Evolutionary conservation across 1,140 invertebrate genomes (phyloP).

Genomic region (Whitmania pigra): DNA sequence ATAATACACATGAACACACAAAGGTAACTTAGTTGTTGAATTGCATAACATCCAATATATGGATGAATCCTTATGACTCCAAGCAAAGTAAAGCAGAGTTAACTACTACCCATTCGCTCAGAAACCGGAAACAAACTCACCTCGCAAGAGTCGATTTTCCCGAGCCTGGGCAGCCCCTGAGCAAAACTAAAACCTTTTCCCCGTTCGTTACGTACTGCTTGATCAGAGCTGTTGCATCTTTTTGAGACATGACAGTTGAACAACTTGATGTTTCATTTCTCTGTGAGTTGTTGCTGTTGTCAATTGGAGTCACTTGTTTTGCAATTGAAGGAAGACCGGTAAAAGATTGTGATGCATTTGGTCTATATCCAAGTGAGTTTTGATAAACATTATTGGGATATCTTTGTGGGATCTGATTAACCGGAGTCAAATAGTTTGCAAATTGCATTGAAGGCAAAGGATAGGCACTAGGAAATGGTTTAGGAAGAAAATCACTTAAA

Average conservation of each 20-base stretch:
- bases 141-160: constrained; percentile 63
- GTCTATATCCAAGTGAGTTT: no score
- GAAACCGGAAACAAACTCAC: constrained; percentile 20
- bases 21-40: background rate
- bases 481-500: no score
- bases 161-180: constrained; percentile 65
- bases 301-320: no score
- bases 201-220: constrained; percentile 20
- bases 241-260: background rate
- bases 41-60: background rate
- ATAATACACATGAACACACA: no score
- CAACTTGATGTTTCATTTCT: background rate
- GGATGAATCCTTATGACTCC: background rate
- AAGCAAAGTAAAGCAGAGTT: background rate
- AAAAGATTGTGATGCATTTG: no score
- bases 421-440: no score
- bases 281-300: no score
- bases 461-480: no score
- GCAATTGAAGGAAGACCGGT: no score
- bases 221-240: background rate
- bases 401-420: no score
- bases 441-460: no score
- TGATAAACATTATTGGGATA: no score
- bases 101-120: background rate
- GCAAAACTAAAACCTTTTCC: constrained; percentile 51